Base-by-base conservation (phyloP, 2,113 vertebrate species). In the Coptodon bakossiorum region DNA sequence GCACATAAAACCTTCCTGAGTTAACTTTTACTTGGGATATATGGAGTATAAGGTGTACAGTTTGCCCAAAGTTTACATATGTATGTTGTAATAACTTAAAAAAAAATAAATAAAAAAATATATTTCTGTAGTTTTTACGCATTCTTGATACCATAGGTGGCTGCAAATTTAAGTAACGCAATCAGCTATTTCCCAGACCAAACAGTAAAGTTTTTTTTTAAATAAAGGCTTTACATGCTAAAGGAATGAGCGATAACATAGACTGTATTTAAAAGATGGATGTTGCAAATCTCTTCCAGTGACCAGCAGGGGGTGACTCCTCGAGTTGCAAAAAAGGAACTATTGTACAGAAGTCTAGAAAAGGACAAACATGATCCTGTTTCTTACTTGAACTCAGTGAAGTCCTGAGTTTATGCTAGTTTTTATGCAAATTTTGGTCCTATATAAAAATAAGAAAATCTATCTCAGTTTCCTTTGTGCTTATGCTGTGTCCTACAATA, bases 1-100 rank as follows among this genome's bases (percentile, higher is more conserved):
- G 14, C 66, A 84, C 53, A 38, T 24, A 22, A 68, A 76, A 29
- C 13, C 31, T 80, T 71, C 43, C 40, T 80, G 31, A 81, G 56
- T 78, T 43, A 45, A 73, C 38, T 2, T 45, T 73, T 73, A 27
- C 13, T 73, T 73, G 2, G 0, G 38, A 73, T 24, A 73, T 24
- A 0, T 73, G 8, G 38, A 45, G 40, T 45, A 0, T 16, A 17
- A 11, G 68, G 12, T 17, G 40, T 27, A 17, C 9, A 17, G 1
- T 45, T 29, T 73, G 22, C 3, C 40, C 68, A 73, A 73, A 73
- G 40, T 73, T 73, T 10, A 73, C 1, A 73, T 45, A 17, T 29
- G 40, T 48, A 73, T 27, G 14, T 3, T 27, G 38, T 29, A 48
- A 43, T 27, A 73, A 45, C 31, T 66, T 63, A 1, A 2, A 6